Base-by-base conservation (phyloP, 2,888 invertebrate genomes). In the Sussaba pulchella region DNA sequence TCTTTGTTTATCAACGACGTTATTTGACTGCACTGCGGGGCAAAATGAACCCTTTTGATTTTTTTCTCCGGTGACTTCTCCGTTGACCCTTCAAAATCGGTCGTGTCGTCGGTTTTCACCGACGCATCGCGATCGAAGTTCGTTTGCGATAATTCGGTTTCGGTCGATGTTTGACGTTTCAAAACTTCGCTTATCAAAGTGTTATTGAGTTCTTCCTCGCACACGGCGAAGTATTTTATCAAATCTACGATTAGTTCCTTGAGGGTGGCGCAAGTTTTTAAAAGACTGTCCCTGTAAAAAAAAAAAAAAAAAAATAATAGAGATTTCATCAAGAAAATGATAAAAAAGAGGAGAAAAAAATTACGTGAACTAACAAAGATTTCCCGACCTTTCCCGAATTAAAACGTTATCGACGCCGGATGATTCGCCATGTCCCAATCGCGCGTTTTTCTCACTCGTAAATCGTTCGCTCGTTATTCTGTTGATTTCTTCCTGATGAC, bases 121-220 rank as follows among this genome's bases (percentile, higher is more conserved):
- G 31, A 31, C 6, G 24, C 24, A 50, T 76, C 78, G 26, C 67
- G 66, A 4, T 83, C 83, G 1, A 71, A 63, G 59, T 88, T 83
- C 1, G 87, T 87, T 85, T 87, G 88, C 0, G 83, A 54, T 14
- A 78, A 66, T 79, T 45, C 14, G 5, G 26, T 45, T 9, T 73
- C 73, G 24, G 31, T 36, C 8, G 36, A 9, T 9, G 70, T 45
- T 57, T 88, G 86, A 75, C 93, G 90, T 43, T 93, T 94, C 59
- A 94, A 77, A 52, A 96, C 93, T 87, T 95, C 95, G 64, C 95
- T 95, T 0, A 96, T 94, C 63, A 97, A 92, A 12, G 96, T 96
- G 84, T 94, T 95, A 92, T 96, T 97, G 45, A 97, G 93, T 91
- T 97, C 97, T 89, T 96, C 96, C 90, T 97, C 97, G 64, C 96